A percentile compares a stretch with the other conserved stretches of the same genome.
phyloP scores from a whole-genome alignment of 1,140 invertebrate species.

The Cephus cinctus region DNA sequence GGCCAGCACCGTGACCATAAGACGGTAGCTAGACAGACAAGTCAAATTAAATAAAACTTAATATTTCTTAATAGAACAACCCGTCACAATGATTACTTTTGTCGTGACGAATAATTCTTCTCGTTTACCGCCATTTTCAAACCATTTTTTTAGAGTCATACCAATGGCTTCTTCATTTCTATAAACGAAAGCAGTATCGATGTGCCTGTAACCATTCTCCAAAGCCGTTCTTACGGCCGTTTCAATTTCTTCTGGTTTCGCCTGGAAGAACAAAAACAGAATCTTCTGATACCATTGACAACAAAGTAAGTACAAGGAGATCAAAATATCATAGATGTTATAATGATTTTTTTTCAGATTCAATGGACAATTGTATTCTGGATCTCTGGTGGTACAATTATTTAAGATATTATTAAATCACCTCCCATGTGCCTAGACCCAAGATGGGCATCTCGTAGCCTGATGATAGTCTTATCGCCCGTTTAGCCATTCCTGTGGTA shows the following conservation, averaged over 20 bases:
- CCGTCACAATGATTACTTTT: slow-evolving; percentile 62
- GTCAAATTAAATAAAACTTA: slow-evolving; percentile 19
- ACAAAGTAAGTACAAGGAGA: too few species aligned
- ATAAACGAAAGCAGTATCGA: slow-evolving; percentile 81
- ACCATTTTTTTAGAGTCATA: slow-evolving; percentile 71
- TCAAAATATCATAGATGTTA: too few species aligned
- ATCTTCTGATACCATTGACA: too few species aligned
- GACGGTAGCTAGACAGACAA: slow-evolving; percentile 52
- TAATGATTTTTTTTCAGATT: too few species aligned
- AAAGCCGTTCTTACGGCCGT: slow-evolving; percentile 65
- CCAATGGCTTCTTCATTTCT: slow-evolving; percentile 81
- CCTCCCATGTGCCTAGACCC: slow-evolving; percentile 80
- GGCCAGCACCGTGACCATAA: slow-evolving; percentile 49
- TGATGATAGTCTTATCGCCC: slow-evolving; percentile 38
- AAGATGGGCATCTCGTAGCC: slow-evolving; percentile 68
- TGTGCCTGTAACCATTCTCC: slow-evolving; percentile 70
- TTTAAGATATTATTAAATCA: slow-evolving; percentile 37
- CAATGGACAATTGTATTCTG: too few species aligned
- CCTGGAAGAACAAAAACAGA: slow-evolving; percentile 47
- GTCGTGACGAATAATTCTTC: slow-evolving; percentile 82
- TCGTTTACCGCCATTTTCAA: slow-evolving; percentile 68
- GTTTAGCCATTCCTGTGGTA: slow-evolving; percentile 29
- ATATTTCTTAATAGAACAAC: slow-evolving; percentile 7
- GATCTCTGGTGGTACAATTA: neutral
- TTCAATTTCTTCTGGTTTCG: slow-evolving; percentile 70